Evolutionary conservation across 2,797 vertebrate genomes (phyloP), one percentile per base, ranked within the genome.

Genomic region (Melanotaenia nigrans): DNA sequence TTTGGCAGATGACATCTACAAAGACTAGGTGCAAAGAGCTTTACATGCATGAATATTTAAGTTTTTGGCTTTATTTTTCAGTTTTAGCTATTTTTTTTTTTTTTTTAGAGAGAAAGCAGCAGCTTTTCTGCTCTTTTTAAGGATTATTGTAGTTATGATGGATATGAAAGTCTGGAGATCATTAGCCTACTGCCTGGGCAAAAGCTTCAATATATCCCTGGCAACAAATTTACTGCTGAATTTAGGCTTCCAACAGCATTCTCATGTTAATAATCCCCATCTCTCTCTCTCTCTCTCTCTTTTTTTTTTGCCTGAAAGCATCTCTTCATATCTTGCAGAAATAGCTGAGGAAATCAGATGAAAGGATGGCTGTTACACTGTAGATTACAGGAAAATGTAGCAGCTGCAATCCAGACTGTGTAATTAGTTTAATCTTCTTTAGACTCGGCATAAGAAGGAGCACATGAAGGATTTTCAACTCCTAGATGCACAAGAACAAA

Each of bases 381-480:
- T 32, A 61, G 57, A 71, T 64, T 16, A 25, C 1, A 49, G 22
- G 28, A 75, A 74, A 76, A 61, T 45, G 28, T 12, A 62, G 30
- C 65, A n/a, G 61, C 51, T 40, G 14, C 22, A 28, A 42, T 30
- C 55, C 68, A 71, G 71, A 67, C 57, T 49, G 59, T 53, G 25
- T 54, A 68, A 64, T 53, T 67, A 58, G 35, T 80, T 71, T 89
- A 91, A 93, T 90, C 90, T 79, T 32, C 85, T 92, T 84, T 91
- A 64, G 42, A 33, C 75, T 61, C 33, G 1, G 36, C 38, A 45
- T 88, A 85, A 92, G 81, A 88, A 24, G 78, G 61, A 89, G 85
- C 92, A 88, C 88, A 89, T 90, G 90, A 88, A 47, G 55, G 68
- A 67, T 33, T 75, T 76, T 77, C 49, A 24, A 42, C 68, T 7